phyloP scores from a whole-genome alignment of 2,888 invertebrate genomes.

The Thereva unica region DNA sequence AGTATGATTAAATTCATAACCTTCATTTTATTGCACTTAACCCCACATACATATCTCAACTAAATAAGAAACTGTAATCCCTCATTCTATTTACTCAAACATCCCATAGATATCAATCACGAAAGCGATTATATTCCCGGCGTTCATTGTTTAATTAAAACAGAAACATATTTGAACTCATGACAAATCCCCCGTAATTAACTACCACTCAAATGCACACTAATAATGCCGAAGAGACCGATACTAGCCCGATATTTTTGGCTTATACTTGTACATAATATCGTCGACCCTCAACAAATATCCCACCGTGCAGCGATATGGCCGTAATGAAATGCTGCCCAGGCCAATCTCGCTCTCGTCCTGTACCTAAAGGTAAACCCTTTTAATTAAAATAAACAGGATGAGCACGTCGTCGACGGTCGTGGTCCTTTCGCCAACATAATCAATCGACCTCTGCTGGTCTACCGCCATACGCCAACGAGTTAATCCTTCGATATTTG shows the following conservation, averaged over 20 bases:
- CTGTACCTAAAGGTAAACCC: conserved; percentile 2
- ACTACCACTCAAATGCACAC: not conserved
- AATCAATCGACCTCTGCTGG: conserved; percentile 5
- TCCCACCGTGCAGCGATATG: not conserved
- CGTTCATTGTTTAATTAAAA: not conserved
- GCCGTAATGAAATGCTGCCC: not conserved
- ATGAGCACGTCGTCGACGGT: not conserved
- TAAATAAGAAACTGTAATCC: too few relatives aligned
- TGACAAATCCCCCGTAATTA: conserved; percentile 1
- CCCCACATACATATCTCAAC: too few relatives aligned
- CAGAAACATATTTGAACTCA: not conserved
- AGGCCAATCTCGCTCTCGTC: not conserved
- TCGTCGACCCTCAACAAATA: not conserved
- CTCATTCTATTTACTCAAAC: too few relatives aligned
- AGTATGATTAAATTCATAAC: too few relatives aligned
- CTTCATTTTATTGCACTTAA: too few relatives aligned
- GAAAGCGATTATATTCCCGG: too few relatives aligned
- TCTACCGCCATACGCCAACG: not conserved
- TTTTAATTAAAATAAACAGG: conserved; percentile 14
- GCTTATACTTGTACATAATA: not conserved
- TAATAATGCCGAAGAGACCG: too few relatives aligned
- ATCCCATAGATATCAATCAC: too few relatives aligned
- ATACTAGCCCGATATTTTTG: too few relatives aligned
- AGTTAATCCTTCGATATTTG: conserved; percentile 5
- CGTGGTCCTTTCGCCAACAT: not conserved